A percentile compares a stretch with the other conserved stretches of the same genome.
phyloP scores from a whole-genome alignment of 2,888 invertebrate genomes.

The Sesia apiformis region DNA sequence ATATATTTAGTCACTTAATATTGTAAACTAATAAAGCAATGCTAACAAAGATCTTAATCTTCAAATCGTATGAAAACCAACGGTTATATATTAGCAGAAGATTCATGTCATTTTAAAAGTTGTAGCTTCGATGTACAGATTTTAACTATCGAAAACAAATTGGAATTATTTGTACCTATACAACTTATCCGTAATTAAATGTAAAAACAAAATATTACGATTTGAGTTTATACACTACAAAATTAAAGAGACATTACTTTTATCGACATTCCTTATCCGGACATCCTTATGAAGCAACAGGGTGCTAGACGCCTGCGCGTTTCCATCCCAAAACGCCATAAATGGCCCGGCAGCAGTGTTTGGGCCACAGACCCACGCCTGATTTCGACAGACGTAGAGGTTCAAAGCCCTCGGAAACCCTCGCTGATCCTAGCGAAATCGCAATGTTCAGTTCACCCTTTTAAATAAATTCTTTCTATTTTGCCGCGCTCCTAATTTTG shows the following conservation, averaged over 20 bases:
- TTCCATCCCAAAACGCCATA: conserved; percentile 46
- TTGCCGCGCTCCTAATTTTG: not conserved
- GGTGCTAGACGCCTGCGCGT: conserved; percentile 72
- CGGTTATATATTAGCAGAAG: too few relatives aligned
- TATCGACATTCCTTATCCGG: conserved; percentile 24
- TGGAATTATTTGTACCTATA: too few relatives aligned
- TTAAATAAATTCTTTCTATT: conserved; percentile 15
- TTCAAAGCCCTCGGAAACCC: conserved; percentile 23
- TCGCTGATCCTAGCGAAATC: conserved; percentile 13
- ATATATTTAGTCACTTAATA: too few relatives aligned
- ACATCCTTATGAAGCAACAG: conserved; percentile 64
- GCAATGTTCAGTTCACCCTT: conserved; percentile 36
- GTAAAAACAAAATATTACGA: too few relatives aligned
- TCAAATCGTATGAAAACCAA: too few relatives aligned
- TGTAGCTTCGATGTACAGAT: too few relatives aligned
- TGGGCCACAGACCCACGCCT: conserved; percentile 47
- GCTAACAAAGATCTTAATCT: too few relatives aligned
- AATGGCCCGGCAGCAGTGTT: conserved; percentile 40
- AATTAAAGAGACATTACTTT: not conserved
- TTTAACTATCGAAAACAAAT: too few relatives aligned
- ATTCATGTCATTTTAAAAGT: too few relatives aligned
- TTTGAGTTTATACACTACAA: too few relatives aligned
- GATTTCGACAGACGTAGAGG: conserved; percentile 33
- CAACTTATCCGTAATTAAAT: too few relatives aligned
- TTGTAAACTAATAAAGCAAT: too few relatives aligned